phyloP scores from a whole-genome alignment of 2,113 vertebrate genomes.

The Spea bombifrons region DNA sequence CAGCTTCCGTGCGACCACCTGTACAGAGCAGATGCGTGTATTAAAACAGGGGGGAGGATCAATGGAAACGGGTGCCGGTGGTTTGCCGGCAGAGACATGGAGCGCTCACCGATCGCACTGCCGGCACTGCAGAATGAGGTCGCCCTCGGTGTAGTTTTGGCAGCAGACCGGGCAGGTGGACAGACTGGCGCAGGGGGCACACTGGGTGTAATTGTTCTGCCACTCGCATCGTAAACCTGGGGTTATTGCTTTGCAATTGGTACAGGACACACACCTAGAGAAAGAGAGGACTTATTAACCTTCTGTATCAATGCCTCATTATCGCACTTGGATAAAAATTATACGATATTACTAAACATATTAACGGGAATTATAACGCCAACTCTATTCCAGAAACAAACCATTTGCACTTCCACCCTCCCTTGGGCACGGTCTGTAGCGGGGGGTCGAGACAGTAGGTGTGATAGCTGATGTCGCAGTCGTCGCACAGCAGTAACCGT shows the following conservation, averaged over 20 bases:
- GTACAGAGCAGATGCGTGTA: background rate
- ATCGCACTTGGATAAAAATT: no score
- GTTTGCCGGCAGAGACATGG: no score
- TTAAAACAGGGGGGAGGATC: no score
- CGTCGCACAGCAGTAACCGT: slow-evolving; percentile 87
- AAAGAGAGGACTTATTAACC: background rate
- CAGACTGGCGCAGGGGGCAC: slow-evolving; percentile 88
- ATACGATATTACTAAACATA: no score
- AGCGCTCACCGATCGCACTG: slow-evolving; percentile 85
- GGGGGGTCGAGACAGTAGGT: slow-evolving; percentile 96
- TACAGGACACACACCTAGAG: slow-evolving; percentile 92
- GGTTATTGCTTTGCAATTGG: slow-evolving; percentile 86
- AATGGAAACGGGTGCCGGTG: background rate
- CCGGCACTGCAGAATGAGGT: slow-evolving; percentile 89
- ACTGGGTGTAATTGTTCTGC: slow-evolving; percentile 94
- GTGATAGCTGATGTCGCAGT: slow-evolving; percentile 98
- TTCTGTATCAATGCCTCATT: no score
- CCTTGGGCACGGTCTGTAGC: slow-evolving; percentile 91
- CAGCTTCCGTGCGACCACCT: slow-evolving; percentile 96
- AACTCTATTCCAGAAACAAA: slow-evolving; percentile 52
- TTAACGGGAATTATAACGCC: background rate
- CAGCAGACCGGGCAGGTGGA: slow-evolving; percentile 80
- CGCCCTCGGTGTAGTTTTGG: slow-evolving; percentile 78
- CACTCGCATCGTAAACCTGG: slow-evolving; percentile 87
- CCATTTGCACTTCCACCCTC: slow-evolving; percentile 99